Evolutionary conservation across 2,797 vertebrate species (phyloP).

Genomic region (Lerista edwardsae): DNA sequence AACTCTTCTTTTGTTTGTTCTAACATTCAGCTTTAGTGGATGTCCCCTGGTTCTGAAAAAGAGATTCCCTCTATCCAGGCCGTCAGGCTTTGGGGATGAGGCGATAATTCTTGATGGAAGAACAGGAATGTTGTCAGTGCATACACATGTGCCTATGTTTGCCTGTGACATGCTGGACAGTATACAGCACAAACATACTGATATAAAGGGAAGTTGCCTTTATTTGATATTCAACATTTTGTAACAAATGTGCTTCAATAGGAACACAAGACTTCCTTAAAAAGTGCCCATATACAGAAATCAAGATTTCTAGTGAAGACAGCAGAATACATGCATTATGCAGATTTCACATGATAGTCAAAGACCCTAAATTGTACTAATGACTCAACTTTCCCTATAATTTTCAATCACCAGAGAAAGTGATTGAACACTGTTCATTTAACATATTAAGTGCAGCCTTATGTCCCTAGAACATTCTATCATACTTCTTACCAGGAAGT

Average conservation of each 20-base stretch:
- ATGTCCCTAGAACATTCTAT: conserved; percentile 35
- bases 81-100: too few species aligned
- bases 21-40: too few species aligned
- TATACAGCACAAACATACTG: background rate
- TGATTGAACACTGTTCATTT: conserved; percentile 19
- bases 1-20: too few species aligned
- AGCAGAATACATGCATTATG: background rate
- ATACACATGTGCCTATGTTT: too few species aligned
- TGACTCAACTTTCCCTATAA: conserved; percentile 18
- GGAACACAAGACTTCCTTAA: background rate
- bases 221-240: background rate
- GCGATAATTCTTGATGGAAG: too few species aligned
- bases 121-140: too few species aligned
- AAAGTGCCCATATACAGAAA: background rate
- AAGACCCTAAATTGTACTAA: conserved; percentile 28
- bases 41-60: too few species aligned
- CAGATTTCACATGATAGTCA: background rate
- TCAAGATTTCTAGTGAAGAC: background rate
- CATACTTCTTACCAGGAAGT: conserved; percentile 25
- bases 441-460: conserved; percentile 31
- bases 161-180: background rate
- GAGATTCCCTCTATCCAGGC: too few species aligned
- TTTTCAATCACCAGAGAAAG: background rate
- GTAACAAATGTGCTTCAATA: background rate
- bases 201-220: background rate